These are phyloP conservation scores for Lasiommata megera DNA, from an alignment of 2,888 invertebrate species.

Conservation along the genomic window DNA sequence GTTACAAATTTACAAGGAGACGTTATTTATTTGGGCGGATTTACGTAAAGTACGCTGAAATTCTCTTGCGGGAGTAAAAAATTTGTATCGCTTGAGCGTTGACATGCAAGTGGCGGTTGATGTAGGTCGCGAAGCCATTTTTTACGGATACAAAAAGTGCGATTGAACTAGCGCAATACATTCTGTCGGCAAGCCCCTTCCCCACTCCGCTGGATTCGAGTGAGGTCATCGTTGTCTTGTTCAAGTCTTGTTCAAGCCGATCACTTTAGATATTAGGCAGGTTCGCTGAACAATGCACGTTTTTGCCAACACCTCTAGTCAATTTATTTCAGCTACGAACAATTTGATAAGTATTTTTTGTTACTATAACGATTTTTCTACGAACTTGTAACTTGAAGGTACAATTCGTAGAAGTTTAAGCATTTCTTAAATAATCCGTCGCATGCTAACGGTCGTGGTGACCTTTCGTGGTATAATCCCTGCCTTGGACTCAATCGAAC, in stretches of 20 bases:
- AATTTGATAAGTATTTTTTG: not conserved
- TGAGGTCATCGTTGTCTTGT: conserved; percentile 58
- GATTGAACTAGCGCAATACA: conserved; percentile 42
- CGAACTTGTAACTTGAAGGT: not conserved
- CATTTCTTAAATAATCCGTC: conserved; percentile 4
- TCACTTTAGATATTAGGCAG: conserved; percentile 28
- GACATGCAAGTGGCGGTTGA: conserved; percentile 46
- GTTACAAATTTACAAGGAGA: not conserved
- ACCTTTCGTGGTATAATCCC: conserved; percentile 10
- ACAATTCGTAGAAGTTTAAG: conserved; percentile 1
- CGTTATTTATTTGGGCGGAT: not conserved
- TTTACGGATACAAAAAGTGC: conserved; percentile 56
- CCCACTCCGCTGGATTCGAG: conserved; percentile 31
- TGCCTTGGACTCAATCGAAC: not conserved
- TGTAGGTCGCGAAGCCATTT: conserved; percentile 70
- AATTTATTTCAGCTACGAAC: not conserved
- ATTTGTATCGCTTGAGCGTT: conserved; percentile 15
- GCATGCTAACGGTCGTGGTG: conserved; percentile 14
- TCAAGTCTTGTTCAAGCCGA: conserved; percentile 31
- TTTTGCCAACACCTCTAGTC: conserved; percentile 5
- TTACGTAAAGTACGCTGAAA: not conserved
- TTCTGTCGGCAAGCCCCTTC: conserved; percentile 30
- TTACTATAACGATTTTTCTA: conserved; percentile 1
- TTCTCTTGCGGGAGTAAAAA: conserved; percentile 9
- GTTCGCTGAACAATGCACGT: conserved; percentile 20